These are phyloP conservation scores for Brachionus sp. DNA, from an alignment of 1,140 invertebrate genomes.

Conservation along the genomic window DNA sequence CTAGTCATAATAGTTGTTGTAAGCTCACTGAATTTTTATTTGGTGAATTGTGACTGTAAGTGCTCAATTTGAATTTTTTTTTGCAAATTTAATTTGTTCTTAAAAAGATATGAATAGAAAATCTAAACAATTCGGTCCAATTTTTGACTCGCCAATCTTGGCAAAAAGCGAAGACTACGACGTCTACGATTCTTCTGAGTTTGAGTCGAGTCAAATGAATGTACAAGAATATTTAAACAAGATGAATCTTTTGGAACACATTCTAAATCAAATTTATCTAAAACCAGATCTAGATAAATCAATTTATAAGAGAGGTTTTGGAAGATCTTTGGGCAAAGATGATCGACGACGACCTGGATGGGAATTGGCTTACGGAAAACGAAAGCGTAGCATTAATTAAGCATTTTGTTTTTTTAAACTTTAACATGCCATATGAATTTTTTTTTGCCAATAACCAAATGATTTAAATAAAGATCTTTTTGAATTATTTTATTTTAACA, in stretches of 20 bases:
- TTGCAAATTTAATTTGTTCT: not conserved
- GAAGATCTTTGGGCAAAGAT: slow-evolving; percentile 1
- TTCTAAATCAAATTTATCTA: not conserved
- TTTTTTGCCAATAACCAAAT: not conserved
- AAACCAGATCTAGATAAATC: not conserved
- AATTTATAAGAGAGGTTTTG: not conserved
- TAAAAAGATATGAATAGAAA: not conserved
- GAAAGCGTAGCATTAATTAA: slow-evolving; percentile 8
- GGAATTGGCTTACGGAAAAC: slow-evolving; percentile 14
- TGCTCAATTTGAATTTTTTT: not conserved
- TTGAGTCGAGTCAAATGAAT: not conserved
- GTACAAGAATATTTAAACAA: not conserved
- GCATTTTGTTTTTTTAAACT: not conserved
- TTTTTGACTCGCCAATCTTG: not conserved
- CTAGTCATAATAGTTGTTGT: not conserved
- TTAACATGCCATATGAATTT: not conserved
- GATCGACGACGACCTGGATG: not conserved
- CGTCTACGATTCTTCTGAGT: not conserved
- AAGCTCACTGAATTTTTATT: not conserved
- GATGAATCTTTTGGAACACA: not conserved
- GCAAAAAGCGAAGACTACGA: not conserved
- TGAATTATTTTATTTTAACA: no score
- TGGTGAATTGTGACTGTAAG: slow-evolving; percentile 15
- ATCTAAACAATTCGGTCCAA: not conserved
- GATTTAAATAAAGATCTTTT: not conserved